Evolutionary conservation across 2,888 invertebrate genomes (phyloP), one percentile per base, ranked within the genome.

Genomic region (Pelosia muscerda): DNA sequence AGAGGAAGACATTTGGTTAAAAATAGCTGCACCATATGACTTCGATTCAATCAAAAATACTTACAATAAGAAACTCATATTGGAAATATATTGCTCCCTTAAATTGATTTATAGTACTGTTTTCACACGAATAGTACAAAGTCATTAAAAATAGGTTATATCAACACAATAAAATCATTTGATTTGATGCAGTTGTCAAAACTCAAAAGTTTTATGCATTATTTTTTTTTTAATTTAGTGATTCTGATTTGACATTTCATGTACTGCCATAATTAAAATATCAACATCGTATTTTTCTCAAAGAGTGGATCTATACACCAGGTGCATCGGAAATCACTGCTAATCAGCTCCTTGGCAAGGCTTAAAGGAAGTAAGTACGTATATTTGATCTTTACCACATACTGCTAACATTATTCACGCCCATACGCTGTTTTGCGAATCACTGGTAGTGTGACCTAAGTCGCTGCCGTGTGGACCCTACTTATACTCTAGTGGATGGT

Each of bases 11-110:
- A 77, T 86, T 82, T 76, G 84, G 89, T 77, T 92, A 92, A 75
- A 90, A 92, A 92, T 93, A 93, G 92, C 88, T 69, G 79, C 77
- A 79, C 73, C 38, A 54, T 28, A 76, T 78, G 74, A 74, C 69
- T 65, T 62, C 28, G 66, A 69, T 58, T 71, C 64, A 63, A 72
- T 56, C 63, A 53, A 72, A 28, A 67, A 62, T 92, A 96, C 96
- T 96, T 89, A 96, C 96, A 96, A 96, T 84, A 96, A 92, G 91
- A 96, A 96, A 92, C 96, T 96, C 96, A 96, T 96, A 85, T 90
- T 95, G 84, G 70, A 75, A 72, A 75, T 75, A 77, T 75, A 73
- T 60, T 81, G 77, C 74, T 77, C 75, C 78, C 71, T 78, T 77
- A 77, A 66, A 79, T 78, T 81, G 76, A 71, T 75, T 71, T 79